Conservation (phyloP, 2,888 invertebrate genomes). For the Drosophila neutralis region DNA sequence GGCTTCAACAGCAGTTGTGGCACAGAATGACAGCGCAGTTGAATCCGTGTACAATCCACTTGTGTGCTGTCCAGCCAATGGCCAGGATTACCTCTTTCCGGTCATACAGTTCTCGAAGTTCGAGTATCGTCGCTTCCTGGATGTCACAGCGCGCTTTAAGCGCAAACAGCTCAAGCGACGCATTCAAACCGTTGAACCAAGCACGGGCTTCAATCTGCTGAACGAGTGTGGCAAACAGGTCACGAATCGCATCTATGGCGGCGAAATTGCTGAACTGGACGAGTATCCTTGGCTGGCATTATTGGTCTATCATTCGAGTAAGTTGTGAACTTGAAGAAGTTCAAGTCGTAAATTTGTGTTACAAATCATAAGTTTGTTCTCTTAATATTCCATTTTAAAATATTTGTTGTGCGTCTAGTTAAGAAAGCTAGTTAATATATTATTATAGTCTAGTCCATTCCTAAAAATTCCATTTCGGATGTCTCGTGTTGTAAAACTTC, state of each 20-base stretch:
- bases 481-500: not conserved
- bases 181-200: constrained; percentile 81
- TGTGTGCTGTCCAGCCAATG: constrained; percentile 83
- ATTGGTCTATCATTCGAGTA: constrained; percentile 86
- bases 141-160: constrained; percentile 76
- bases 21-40: not conserved
- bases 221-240: constrained; percentile 86
- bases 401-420: not conserved
- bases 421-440: not conserved
- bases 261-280: constrained; percentile 87
- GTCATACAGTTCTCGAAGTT: constrained; percentile 79
- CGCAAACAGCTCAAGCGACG: constrained; percentile 82
- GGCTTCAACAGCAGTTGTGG: not conserved
- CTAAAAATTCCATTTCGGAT: not conserved
- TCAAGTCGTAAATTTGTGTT: too few species aligned
- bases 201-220: constrained; percentile 74
- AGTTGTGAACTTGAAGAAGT: constrained; percentile 38
- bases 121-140: constrained; percentile 71
- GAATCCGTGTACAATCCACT: constrained; percentile 51
- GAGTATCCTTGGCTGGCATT: constrained; percentile 89
- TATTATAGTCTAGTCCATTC: not conserved
- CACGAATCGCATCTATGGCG: constrained; percentile 88
- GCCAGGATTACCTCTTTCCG: constrained; percentile 80
- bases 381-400: too few species aligned
- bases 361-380: too few species aligned